Evolutionary conservation across 2,888 invertebrate genomes (phyloP), one percentile per base, ranked within the genome.

Genomic region (Ceraclea dissimilis): DNA sequence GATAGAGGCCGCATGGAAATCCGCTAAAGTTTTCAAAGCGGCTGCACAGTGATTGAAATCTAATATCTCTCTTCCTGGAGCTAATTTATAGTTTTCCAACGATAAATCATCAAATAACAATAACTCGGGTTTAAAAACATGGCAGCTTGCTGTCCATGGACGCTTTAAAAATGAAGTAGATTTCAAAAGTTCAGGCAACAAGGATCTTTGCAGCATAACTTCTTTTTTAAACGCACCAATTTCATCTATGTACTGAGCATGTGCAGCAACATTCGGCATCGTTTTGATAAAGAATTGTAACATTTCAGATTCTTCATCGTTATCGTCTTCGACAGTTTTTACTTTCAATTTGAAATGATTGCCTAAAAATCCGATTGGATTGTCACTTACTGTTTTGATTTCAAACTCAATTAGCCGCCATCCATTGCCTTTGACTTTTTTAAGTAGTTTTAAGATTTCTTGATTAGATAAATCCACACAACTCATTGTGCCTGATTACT

Each of bases 1-100:
- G n/a, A 80, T 70, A 2, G 76, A 70, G 16, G 75, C 69, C 1
- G 78, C 75, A 59, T 81, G 81, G 61, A 80, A 74, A 60, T 72
- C 70, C 1, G 79, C 75, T 48, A 81, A 63, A 2, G 76, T 70
- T 56, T 69, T 67, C 49, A 81, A 65, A 31, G 77, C 76, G 63
- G 71, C 68, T 26, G 73, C 63, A 11, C 74, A 78, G 60, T 81
- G 79, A 1, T 70, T 67, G 51, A 71, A 66, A 59, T 79, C 78
- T 49, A 79, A 75, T 10, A 65, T 56, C 22, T 46, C 57, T 49
- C 52, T 53, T 16, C 54, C 55, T 16, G 39, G 26, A n/a, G 60
- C 57, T 31, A 59, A n/a, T 16, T 19, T 18, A 39, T 58, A 62
- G 13, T 53, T 55, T n/a, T 53, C 33, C 5, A n/a, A 31, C 2